Evolutionary conservation across 2,797 vertebrate species (phyloP), one percentile per base, ranked within the genome.

Genomic region (Galagoides demidoff): DNA sequence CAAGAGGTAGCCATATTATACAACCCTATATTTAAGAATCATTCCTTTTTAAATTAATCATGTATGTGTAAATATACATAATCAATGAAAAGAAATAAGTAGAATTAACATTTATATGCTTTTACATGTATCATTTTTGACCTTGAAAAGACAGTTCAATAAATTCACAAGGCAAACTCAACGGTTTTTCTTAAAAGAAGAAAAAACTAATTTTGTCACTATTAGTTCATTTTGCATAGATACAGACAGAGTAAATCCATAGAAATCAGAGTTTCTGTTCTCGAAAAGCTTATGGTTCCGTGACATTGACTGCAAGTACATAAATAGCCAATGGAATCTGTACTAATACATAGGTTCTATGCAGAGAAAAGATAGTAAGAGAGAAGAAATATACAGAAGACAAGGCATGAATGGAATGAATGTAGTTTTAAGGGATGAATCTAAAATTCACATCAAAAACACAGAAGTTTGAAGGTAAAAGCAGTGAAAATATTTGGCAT

Each of bases 31-130:
- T 74, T 76, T 90, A 85, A 74, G 13, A 91, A 49, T 37, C 29
- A 77, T 57, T 77, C 23, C 14, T 84, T 64, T 84, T 23, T 64
- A 94, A 93, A 73, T n/a, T 88, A 87, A 84, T 39, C 39, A 94
- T 61, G 61, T 37, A 68, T 37, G 68, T 89, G 66, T 84, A 52
- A 94, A 83, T 55, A 0, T 64, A 88, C 81, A 10, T 87, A 94
- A 76, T 49, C 37, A 84, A n/a, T 45, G 7, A 78, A 85, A 77
- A 77, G 43, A 89, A 85, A 68, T 16, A 81, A 81, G 43, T 20
- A 25, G 8, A 78, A 49, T n/a, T 83, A 83, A 66, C 39, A 73
- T 73, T 73, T 64, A 89, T 70, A 43, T 74, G 84, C 64, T 43
- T 76, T 66, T 85, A 85, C 37, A 34, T 22, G 52, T 84, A 82